phyloP scores from a whole-genome alignment of 2,113 vertebrate genomes.

The Caranx melampygus region DNA sequence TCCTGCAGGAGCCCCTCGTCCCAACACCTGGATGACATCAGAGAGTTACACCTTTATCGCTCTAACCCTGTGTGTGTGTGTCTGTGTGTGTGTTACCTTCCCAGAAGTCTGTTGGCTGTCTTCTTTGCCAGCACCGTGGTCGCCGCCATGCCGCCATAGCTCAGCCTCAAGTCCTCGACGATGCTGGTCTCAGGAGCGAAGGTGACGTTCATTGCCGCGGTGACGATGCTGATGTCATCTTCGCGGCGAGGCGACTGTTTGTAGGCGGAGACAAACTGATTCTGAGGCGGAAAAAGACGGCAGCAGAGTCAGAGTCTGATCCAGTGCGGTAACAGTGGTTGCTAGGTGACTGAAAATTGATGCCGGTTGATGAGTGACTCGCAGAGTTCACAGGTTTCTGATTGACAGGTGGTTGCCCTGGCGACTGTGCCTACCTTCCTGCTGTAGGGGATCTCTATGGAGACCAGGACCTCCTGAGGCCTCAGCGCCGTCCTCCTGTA shows the following conservation, averaged over 20 bases:
- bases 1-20: conserved; percentile 89
- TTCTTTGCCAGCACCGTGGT: conserved; percentile 87
- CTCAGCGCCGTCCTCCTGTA: conserved; percentile 90
- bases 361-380: background rate
- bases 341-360: background rate
- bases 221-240: conserved; percentile 96
- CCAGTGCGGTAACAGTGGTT: background rate
- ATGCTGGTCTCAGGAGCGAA: conserved; percentile 81
- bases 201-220: conserved; percentile 90
- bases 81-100: conserved; percentile 77
- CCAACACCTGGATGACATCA: conserved; percentile 86
- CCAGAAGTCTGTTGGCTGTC: conserved; percentile 83
- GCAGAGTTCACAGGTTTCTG: too few relatives aligned
- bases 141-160: conserved; percentile 94
- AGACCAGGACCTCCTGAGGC: conserved; percentile 90
- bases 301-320: background rate
- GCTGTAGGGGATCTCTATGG: conserved; percentile 91
- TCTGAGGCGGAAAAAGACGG: conserved; percentile 71
- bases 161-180: conserved; percentile 87
- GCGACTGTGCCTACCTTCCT: conserved; percentile 80
- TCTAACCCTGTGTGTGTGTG: background rate
- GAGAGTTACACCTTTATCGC: background rate
- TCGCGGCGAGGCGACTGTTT: conserved; percentile 94
- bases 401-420: background rate
- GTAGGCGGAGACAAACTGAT: conserved; percentile 93